Evolutionary conservation across 2,113 vertebrate species (phyloP).

Genomic region (Gadus chalcogrammus): DNA sequence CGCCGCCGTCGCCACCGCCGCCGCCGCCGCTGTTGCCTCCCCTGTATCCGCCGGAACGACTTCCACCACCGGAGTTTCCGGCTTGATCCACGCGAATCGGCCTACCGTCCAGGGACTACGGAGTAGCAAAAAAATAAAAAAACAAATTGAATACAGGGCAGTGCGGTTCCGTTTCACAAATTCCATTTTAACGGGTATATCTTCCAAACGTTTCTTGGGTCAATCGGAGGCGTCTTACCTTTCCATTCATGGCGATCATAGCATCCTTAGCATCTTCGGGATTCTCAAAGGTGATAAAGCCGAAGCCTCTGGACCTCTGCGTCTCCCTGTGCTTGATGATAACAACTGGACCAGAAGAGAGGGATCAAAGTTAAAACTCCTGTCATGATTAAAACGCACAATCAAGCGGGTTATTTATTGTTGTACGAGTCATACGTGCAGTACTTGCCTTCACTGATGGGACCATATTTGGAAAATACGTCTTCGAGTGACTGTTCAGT

Average conservation of each 20-base stretch:
- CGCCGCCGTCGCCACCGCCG: constrained; percentile 48
- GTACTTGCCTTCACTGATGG: constrained; percentile 75
- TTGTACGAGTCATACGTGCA: neutral
- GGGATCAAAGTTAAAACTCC: neutral
- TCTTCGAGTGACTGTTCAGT: constrained; percentile 81
- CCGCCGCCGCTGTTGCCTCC: constrained; percentile 75
- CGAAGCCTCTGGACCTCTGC: constrained; percentile 81
- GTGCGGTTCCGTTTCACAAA: too few species aligned
- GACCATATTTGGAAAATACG: constrained; percentile 82
- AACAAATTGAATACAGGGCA: too few species aligned
- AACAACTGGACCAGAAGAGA: constrained; percentile 64
- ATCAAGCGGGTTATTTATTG: neutral
- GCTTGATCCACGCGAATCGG: constrained; percentile 83
- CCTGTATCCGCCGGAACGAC: constrained; percentile 71
- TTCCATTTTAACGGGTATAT: too few species aligned
- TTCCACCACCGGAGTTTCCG: constrained; percentile 73
- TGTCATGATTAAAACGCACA: neutral
- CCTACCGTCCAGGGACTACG: constrained; percentile 78
- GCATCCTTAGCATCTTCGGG: constrained; percentile 84
- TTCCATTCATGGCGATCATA: constrained; percentile 85
- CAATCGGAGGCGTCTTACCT: constrained; percentile 61
- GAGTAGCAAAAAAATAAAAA: neutral
- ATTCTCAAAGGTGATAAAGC: constrained; percentile 84
- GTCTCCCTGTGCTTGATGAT: constrained; percentile 85
- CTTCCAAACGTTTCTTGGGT: too few species aligned